Base-by-base conservation (phyloP, 2,113 vertebrate species). In the Zosterops hypoxanthus region DNA sequence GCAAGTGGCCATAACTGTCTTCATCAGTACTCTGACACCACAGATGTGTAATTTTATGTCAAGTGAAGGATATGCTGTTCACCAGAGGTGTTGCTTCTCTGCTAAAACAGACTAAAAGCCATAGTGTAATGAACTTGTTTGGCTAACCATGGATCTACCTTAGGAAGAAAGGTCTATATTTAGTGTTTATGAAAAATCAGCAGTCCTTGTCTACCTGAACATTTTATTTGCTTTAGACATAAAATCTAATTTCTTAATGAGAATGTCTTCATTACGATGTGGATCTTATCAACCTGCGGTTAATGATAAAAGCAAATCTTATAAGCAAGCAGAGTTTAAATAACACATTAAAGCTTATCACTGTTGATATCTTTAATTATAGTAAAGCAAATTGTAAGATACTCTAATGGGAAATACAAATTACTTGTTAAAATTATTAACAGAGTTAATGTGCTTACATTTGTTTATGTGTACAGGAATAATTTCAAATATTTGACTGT, bases 341-440 rank as follows among this genome's bases (percentile, higher is more conserved):
- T 97, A 98, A 97, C 94, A 78, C 91, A 96, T 97, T 97, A 97
- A 97, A 90, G 82, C 95, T 97, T 97, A 98, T 97, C 96, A 88
- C 90, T 96, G 97, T 96, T 97, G 96, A 98, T 98, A 97, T 98
- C 97, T 98, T 98, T 98, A 98, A 98, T 98, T 98, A 98, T 79
- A 73, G 93, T 94, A 96, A 96, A 97, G 95, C 94, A 98, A 98
- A 98, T 97, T 92, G 94, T 96, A 94, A 97, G 97, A 95, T 87
- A 68, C 95, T 96, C 98, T 98, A 98, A 98, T 97, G 98, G 97
- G 98, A 98, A 98, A 98, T 98, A 96, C 97, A 97, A 97, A 98
- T 98, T 97, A 97, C 97, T 98, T 98, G 96, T 97, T 98, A 97
- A 98, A 98, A 98, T 98, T 98, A 98, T 98, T 98, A 98, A 97